phyloP scores from a whole-genome alignment of 1,140 invertebrate species.

The Drosophila arizonae region DNA sequence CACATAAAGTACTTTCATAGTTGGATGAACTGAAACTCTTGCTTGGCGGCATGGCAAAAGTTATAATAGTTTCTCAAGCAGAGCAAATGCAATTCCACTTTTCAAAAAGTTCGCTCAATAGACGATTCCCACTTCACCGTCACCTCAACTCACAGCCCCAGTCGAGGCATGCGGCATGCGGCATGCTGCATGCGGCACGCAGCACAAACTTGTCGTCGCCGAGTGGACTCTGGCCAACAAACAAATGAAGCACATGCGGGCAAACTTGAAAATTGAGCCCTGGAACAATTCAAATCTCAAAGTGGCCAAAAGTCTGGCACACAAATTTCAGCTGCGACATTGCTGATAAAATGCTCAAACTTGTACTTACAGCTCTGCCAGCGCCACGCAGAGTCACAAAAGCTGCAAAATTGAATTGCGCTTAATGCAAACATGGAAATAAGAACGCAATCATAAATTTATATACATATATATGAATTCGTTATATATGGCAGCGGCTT shows the following conservation, averaged over 20 bases:
- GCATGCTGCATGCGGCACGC: neutral
- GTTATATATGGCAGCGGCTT: neutral
- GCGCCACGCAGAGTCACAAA: too few relatives aligned
- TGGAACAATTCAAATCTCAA: constrained; percentile 63
- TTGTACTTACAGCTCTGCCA: neutral
- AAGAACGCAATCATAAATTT: neutral
- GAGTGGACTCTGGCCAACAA: constrained; percentile 71
- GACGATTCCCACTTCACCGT: constrained; percentile 34
- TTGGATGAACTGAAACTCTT: constrained; percentile 78
- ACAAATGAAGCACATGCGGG: constrained; percentile 73
- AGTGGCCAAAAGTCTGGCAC: constrained; percentile 28
- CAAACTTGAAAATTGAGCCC: constrained; percentile 40
- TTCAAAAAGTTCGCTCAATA: constrained; percentile 72
- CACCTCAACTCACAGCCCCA: neutral
- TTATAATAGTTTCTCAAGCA: constrained; percentile 80
- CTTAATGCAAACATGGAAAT: constrained; percentile 5
- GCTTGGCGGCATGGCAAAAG: constrained; percentile 56
- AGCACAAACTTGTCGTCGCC: constrained; percentile 53
- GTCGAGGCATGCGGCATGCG: neutral
- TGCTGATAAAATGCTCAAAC: constrained; percentile 64
- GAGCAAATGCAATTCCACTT: constrained; percentile 80
- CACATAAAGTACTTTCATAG: constrained; percentile 80
- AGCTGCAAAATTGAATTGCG: neutral
- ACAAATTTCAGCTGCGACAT: constrained; percentile 63
- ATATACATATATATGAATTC: neutral